Evolutionary conservation across 2,113 vertebrate species (phyloP).

Genomic region (Turnix velox): DNA sequence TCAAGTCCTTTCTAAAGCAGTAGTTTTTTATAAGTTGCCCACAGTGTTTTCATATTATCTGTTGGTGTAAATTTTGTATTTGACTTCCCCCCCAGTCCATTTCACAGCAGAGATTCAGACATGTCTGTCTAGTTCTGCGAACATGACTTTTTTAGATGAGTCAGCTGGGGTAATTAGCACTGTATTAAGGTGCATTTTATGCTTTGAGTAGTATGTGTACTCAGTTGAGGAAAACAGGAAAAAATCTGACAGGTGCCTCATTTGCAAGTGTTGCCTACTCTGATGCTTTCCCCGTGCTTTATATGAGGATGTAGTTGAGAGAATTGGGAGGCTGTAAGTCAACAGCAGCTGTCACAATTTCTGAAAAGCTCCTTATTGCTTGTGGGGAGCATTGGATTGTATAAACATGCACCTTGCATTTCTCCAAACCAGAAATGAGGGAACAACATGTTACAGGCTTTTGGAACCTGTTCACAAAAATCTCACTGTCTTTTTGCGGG

Average conservation of each 20-base stretch:
- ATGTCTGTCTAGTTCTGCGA: background rate
- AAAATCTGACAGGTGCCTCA: constrained; percentile 19
- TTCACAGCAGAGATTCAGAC: background rate
- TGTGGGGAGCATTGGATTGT: background rate
- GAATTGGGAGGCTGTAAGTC: constrained; percentile 13
- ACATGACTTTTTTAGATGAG: background rate
- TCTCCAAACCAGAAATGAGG: background rate
- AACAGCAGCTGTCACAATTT: background rate
- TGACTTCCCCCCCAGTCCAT: background rate
- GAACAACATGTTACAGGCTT: accelerated
- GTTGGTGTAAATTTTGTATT: background rate
- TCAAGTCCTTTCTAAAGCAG: background rate
- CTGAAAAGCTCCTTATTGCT: background rate
- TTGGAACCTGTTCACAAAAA: background rate
- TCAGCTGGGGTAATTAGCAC: background rate
- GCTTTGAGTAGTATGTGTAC: background rate
- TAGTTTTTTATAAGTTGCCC: background rate
- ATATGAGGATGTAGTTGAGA: background rate
- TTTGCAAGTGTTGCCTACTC: constrained; percentile 19
- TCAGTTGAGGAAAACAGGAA: background rate
- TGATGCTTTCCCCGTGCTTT: constrained; percentile 21
- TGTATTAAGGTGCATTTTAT: background rate
- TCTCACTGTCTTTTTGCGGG: background rate
- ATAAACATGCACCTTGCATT: background rate
- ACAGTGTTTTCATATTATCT: background rate